Conservation (phyloP, 1,140 invertebrate genomes). For the Dendroctonus valens region DNA sequence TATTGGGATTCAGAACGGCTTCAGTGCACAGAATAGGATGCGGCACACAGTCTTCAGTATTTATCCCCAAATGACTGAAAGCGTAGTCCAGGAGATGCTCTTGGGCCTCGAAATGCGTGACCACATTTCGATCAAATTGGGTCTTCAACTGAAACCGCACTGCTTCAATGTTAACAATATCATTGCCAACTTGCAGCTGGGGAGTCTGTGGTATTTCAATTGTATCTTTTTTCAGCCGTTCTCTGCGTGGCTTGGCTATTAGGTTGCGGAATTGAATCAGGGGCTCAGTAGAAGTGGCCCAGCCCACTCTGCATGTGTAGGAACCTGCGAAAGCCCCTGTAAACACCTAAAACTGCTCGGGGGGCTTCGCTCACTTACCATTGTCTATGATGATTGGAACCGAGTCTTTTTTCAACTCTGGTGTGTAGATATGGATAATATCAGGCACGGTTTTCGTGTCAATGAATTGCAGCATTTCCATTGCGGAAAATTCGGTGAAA, state of each 20-base stretch:
- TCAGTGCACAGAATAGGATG: conserved; percentile 91
- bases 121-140: conserved; percentile 90
- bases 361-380: conserved; percentile 57
- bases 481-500: conserved; percentile 7
- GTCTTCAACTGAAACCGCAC: conserved; percentile 85
- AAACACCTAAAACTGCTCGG: conserved; percentile 16
- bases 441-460: conserved; percentile 73
- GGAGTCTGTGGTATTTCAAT: conserved; percentile 56
- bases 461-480: conserved; percentile 64
- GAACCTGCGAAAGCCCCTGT: conserved; percentile 63
- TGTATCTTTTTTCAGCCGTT: conserved; percentile 83
- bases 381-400: conserved; percentile 81
- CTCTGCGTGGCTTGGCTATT: conserved; percentile 84
- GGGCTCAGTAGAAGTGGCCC: conserved; percentile 75
- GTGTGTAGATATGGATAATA: conserved; percentile 66
- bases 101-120: conserved; percentile 91
- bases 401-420: conserved; percentile 57
- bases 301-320: conserved; percentile 88
- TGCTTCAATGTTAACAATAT: conserved; percentile 90
- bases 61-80: conserved; percentile 85
- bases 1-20: conserved; percentile 87
- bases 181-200: conserved; percentile 84
- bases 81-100: conserved; percentile 92
- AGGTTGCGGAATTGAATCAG: conserved; percentile 85
- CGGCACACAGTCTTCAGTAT: conserved; percentile 71